Evolutionary conservation across 2,888 invertebrate genomes (phyloP), one percentile per base, ranked within the genome.

Genomic region (Melanostoma scalare): DNA sequence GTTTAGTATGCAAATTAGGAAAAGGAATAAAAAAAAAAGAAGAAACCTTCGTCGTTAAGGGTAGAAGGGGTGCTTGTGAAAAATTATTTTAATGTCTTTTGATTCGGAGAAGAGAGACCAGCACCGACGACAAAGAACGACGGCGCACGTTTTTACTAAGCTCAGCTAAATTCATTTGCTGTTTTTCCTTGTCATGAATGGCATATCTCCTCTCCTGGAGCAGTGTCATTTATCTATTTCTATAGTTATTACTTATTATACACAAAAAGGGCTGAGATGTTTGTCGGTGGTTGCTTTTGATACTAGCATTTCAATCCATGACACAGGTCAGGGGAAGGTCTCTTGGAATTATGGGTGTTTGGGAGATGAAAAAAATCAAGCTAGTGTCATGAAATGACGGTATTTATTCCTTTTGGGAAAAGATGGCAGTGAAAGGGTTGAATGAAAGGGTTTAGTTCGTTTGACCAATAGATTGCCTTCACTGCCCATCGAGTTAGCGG

Each of bases 1-100:
- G 84, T 79, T 84, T 84, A 79, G 79, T 84, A 84, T 84, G 84
- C 84, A 84, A 84, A 84, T 84, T 84, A 79, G 84, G 74, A 74
- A 74, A 56, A 69, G 72, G 55, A 81, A 81, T 75, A 71, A 71
- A 74, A 69, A 56, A 75, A 44, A 65, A 35, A 63, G 58, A 69
- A 74, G 38, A 44, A 38, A 65, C 65, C 73, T 56, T 60, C 71
- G 40, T 44, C 48, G 65, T 74, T 71, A 74, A 60, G 78, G 84
- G 71, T 79, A 46, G 71, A 84, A 75, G 75, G 63, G 84, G 71
- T 79, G 71, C 35, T 36, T 61, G 52, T 75, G 55, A 84, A 84
- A 79, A 84, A 79, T 75, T 75, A 75, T 84, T 84, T 84, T 79
- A 84, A 79, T 84, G 75, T 84, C 84, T 61, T 79, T 75, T 79